These are phyloP conservation scores for Podilymbus podiceps DNA, from an alignment of 2,113 vertebrate species.

Conservation along the genomic window DNA sequence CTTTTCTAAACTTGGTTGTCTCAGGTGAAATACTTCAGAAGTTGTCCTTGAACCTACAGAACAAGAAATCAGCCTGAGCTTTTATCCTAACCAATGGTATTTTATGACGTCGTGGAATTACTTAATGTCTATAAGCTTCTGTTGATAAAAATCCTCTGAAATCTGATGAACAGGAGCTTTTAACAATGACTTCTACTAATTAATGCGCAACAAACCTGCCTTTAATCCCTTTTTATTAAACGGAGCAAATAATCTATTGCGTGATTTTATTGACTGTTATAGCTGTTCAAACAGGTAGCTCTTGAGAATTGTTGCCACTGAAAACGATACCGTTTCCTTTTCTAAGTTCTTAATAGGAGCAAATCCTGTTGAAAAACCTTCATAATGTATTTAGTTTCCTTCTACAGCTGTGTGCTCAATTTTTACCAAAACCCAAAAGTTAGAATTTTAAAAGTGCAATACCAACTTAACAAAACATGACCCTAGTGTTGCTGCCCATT, in stretches of 20 bases:
- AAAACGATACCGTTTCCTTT: not conserved
- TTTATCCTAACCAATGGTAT: not conserved
- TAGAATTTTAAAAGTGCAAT: not conserved
- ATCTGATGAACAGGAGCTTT: not conserved
- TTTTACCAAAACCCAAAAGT: not conserved
- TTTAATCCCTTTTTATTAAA: not conserved
- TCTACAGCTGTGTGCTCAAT: not conserved
- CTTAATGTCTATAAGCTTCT: not conserved
- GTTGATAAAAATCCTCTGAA: not conserved
- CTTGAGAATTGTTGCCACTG: not conserved
- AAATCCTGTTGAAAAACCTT: not conserved
- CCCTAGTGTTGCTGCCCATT: not conserved
- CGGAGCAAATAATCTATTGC: not conserved
- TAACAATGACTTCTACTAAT: not conserved
- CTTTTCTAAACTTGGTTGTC: not conserved
- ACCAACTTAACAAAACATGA: not conserved
- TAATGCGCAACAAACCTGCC: not conserved
- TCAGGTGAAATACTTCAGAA: not conserved
- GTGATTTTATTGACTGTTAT: not conserved
- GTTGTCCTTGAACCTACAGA: not conserved
- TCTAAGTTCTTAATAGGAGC: not conserved
- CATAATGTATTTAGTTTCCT: not conserved
- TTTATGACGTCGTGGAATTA: not conserved
- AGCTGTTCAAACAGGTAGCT: not conserved
- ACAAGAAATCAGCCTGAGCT: not conserved